A percentile compares a stretch with the other conserved stretches of the same genome.
phyloP scores from a whole-genome alignment of 2,113 vertebrate species.

The Mirza zaza region DNA sequence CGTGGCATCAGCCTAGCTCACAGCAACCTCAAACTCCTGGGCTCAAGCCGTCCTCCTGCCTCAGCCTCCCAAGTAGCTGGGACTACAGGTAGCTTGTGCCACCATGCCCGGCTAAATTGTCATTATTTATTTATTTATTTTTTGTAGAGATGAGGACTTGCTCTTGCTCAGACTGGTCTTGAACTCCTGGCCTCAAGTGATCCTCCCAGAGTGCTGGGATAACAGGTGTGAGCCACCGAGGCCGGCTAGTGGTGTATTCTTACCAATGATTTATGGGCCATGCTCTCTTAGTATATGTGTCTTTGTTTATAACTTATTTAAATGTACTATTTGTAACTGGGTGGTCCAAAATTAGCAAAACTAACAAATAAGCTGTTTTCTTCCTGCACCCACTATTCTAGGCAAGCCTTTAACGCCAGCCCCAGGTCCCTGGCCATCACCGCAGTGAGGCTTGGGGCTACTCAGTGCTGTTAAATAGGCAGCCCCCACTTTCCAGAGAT shows the following conservation, averaged over 20 bases:
- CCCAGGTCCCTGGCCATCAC: fast-evolving
- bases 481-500: neutral
- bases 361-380: neutral
- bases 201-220: too few relatives aligned
- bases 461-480: neutral
- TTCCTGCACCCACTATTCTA: neutral
- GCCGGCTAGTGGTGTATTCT: neutral
- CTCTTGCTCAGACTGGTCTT: too few relatives aligned
- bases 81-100: too few relatives aligned
- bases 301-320: fast-evolving
- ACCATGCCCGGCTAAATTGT: too few relatives aligned
- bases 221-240: too few relatives aligned
- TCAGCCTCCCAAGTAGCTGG: too few relatives aligned
- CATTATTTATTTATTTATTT: too few relatives aligned
- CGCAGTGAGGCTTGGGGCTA: fast-evolving
- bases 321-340: fast-evolving
- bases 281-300: fast-evolving
- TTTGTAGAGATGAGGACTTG: too few relatives aligned
- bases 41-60: too few relatives aligned
- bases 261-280: fast-evolving
- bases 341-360: neutral
- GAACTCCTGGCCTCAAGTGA: neutral
- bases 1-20: too few relatives aligned
- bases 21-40: too few relatives aligned
- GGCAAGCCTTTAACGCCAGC: fast-evolving